A percentile compares a stretch with the other conserved stretches of the same genome.
phyloP scores from a whole-genome alignment of 2,113 vertebrate genomes.

The Pseudorectes ferrugineus region DNA sequence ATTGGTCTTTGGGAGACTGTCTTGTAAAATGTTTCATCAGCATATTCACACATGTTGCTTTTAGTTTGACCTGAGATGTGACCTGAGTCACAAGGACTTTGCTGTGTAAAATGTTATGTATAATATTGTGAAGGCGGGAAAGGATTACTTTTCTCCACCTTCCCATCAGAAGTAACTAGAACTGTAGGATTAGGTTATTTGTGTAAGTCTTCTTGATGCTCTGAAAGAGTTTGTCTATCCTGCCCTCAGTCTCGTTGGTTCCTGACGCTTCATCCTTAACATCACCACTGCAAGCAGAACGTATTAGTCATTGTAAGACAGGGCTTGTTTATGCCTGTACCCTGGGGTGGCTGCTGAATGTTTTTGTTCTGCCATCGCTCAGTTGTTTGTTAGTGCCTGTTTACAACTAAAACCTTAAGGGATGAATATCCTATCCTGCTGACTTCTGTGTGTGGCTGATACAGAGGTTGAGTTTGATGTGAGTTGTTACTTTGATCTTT shows the following conservation, averaged over 20 bases:
- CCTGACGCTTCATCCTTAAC: neutral
- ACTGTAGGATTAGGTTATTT: neutral
- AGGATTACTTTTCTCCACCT: neutral
- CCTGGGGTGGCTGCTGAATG: neutral
- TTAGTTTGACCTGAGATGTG: constrained; percentile 25
- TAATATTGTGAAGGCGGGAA: neutral
- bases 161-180: neutral
- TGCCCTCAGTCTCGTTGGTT: neutral
- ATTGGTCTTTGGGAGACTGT: constrained; percentile 13
- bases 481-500: neutral
- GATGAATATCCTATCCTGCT: neutral
- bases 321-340: neutral
- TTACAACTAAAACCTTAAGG: neutral
- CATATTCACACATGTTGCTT: constrained; percentile 11
- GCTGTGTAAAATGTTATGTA: neutral
- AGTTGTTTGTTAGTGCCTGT: constrained; percentile 13
- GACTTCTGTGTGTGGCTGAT: neutral
- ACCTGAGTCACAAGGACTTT: constrained; percentile 45
- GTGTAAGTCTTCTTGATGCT: neutral
- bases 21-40: constrained; percentile 25
- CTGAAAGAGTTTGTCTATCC: neutral
- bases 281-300: neutral
- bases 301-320: neutral
- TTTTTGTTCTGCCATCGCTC: constrained; percentile 20
- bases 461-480: neutral